Evolutionary conservation across 2,113 vertebrate genomes (phyloP).

Genomic region (Forbesichthys agassizii): DNA sequence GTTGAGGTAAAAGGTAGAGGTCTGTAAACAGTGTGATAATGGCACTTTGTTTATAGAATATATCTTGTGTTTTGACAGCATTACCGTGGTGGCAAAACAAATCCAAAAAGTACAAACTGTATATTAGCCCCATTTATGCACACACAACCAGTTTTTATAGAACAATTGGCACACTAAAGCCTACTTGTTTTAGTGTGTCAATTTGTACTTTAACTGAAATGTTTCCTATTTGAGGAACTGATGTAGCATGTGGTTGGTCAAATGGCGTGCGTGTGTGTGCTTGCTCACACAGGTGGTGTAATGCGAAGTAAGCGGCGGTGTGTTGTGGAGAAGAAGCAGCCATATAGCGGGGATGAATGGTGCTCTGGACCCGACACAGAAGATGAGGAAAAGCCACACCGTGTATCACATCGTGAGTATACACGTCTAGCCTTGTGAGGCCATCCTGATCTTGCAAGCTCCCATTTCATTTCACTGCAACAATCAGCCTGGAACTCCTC

Average conservation of each 20-base stretch:
- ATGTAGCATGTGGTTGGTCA: neutral
- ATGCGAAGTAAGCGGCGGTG: slow-evolving; percentile 94
- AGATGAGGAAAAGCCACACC: slow-evolving; percentile 87
- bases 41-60: too few species aligned
- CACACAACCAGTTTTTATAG: too few species aligned
- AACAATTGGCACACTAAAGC: too few species aligned
- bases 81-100: too few species aligned
- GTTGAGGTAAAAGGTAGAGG: slow-evolving; percentile 32
- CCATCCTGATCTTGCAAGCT: too few species aligned
- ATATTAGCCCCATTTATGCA: too few species aligned
- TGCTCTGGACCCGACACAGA: slow-evolving; percentile 95
- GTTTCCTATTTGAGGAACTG: neutral
- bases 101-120: too few species aligned
- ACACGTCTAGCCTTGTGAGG: neutral
- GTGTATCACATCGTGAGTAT: slow-evolving; percentile 86
- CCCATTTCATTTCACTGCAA: too few species aligned
- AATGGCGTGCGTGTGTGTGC: slow-evolving; percentile 14
- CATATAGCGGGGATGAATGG: slow-evolving; percentile 97
- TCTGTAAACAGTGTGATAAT: too few species aligned
- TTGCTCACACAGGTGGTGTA: slow-evolving; percentile 77
- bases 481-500: neutral
- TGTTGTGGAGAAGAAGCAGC: slow-evolving; percentile 95
- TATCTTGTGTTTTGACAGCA: too few species aligned
- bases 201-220: too few species aligned
- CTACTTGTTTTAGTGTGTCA: too few species aligned